These are phyloP conservation scores for Drosophila neocordata DNA, from an alignment of 1,140 invertebrate genomes.

Conservation along the genomic window DNA sequence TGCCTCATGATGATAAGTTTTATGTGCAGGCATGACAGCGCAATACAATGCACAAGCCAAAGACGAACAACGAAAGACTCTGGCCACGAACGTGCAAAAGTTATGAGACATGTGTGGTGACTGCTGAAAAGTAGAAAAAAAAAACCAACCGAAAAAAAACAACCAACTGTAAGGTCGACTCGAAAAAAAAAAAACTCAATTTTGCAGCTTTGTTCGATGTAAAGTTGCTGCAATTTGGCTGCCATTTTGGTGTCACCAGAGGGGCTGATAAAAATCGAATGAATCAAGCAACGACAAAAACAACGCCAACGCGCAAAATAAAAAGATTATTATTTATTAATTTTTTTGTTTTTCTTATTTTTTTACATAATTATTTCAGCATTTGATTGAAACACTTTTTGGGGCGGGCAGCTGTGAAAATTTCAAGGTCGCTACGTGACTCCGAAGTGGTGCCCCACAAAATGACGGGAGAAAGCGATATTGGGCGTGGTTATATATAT, in stretches of 20 bases:
- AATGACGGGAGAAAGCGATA: not conserved
- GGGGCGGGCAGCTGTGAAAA: conserved; percentile 21
- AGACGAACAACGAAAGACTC: conserved; percentile 65
- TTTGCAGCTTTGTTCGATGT: conserved; percentile 58
- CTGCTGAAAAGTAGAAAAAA: conserved; percentile 37
- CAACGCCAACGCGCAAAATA: conserved; percentile 76
- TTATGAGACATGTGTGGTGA: conserved; percentile 55
- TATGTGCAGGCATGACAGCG: conserved; percentile 74
- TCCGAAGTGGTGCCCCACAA: not conserved
- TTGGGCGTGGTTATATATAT: not conserved
- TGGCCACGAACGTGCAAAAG: conserved; percentile 72
- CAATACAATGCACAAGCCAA: conserved; percentile 68
- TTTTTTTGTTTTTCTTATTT: conserved; percentile 54
- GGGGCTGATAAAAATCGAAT: conserved; percentile 10
- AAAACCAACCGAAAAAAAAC: conserved; percentile 19
- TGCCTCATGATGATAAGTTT: conserved; percentile 59
- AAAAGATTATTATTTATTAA: conserved; percentile 71
- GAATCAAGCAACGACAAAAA: conserved; percentile 45
- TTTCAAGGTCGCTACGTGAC: conserved; percentile 63
- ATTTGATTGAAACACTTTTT: conserved; percentile 76
- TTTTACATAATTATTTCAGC: conserved; percentile 37
- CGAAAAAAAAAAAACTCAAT: conserved; percentile 61
- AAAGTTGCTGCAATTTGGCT: conserved; percentile 69
- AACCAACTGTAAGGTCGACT: conserved; percentile 60
- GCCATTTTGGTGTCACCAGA: conserved; percentile 71